Evolutionary conservation across 2,797 vertebrate genomes (phyloP).

Genomic region (Sebastes hubbsi): DNA sequence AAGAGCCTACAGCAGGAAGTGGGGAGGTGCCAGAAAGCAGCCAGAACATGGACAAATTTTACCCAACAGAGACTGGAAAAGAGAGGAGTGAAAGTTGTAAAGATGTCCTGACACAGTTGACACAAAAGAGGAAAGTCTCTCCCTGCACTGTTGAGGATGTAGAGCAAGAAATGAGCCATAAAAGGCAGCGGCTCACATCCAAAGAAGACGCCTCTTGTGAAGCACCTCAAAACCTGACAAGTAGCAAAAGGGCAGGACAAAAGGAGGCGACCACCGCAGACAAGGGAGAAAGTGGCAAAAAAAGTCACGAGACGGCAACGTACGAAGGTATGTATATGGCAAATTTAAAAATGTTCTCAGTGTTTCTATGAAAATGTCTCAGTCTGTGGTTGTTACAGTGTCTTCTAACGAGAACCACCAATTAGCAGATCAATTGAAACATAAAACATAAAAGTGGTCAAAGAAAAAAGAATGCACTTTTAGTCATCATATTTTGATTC

Average conservation of each 20-base stretch:
- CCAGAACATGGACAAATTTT: background rate
- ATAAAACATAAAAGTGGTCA: background rate
- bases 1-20: background rate
- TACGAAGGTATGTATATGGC: slow-evolving; percentile 7
- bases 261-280: background rate
- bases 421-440: background rate
- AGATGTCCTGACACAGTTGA: background rate
- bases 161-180: background rate
- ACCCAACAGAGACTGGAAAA: background rate
- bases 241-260: too few relatives aligned
- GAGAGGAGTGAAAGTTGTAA: background rate
- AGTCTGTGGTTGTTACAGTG: background rate
- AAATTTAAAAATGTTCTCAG: background rate
- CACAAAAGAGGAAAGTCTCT: background rate
- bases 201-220: background rate
- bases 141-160: background rate
- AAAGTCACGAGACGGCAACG: background rate
- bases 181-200: background rate
- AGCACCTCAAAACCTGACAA: background rate
- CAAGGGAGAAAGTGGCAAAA: background rate
- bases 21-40: background rate
- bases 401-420: background rate
- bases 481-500: background rate
- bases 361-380: background rate
- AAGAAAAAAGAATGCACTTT: background rate